Evolutionary conservation across 2,797 vertebrate species (phyloP).

Genomic region (Hybognathus amarus): DNA sequence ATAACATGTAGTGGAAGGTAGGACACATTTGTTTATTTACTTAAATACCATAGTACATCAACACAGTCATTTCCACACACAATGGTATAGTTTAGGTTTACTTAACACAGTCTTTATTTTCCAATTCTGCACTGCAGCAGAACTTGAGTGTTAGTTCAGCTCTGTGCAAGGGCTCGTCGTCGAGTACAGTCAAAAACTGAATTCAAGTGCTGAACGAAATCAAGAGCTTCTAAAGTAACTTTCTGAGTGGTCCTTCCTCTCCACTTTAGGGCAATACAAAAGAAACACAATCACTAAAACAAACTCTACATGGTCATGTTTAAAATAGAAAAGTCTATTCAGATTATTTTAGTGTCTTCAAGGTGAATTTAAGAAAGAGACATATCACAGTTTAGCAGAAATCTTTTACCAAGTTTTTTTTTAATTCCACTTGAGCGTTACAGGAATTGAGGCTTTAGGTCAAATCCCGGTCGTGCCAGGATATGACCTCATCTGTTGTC

Average conservation of each 20-base stretch:
- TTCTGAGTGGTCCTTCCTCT: slow-evolving; percentile 11
- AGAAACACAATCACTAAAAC: slow-evolving; percentile 3
- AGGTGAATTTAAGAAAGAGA: slow-evolving; percentile 28
- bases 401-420: slow-evolving; percentile 25
- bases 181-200: slow-evolving; percentile 42
- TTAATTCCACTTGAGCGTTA: slow-evolving; percentile 28
- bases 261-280: not conserved
- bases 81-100: slow-evolving; percentile 59
- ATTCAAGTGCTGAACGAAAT: slow-evolving; percentile 47
- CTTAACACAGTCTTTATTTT: slow-evolving; percentile 71
- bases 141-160: slow-evolving; percentile 66
- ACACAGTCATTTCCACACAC: slow-evolving; percentile 75
- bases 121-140: slow-evolving; percentile 62
- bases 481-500: slow-evolving; percentile 47
- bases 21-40: slow-evolving; percentile 58
- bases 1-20: not conserved
- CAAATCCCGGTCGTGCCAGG: slow-evolving; percentile 39
- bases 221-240: slow-evolving; percentile 55
- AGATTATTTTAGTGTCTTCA: slow-evolving; percentile 13
- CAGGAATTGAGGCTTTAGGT: not conserved
- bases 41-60: slow-evolving; percentile 77
- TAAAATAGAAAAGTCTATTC: slow-evolving; percentile 13
- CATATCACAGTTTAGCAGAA: slow-evolving; percentile 49
- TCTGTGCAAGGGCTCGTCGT: slow-evolving; percentile 57
- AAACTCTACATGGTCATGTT: not conserved